phyloP scores from a whole-genome alignment of 2,888 invertebrate genomes.

The Busseola fusca region DNA sequence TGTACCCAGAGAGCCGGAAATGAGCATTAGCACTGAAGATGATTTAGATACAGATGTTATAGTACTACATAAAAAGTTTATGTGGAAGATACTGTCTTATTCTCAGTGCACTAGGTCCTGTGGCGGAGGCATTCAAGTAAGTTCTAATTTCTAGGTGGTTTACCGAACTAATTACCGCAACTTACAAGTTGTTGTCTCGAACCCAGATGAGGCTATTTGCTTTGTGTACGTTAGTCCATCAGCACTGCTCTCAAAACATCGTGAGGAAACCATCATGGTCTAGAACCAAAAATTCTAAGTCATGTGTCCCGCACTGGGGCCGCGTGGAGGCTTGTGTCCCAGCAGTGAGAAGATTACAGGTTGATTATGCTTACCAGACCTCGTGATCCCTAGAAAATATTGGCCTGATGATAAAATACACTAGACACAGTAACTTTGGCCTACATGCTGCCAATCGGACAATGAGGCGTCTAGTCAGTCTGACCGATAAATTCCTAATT shows the following conservation, averaged over 20 bases:
- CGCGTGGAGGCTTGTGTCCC: background rate
- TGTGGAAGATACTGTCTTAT: constrained; percentile 94
- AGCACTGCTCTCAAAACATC: background rate
- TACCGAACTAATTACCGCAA: background rate
- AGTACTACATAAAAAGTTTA: constrained; percentile 86
- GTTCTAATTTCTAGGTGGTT: background rate
- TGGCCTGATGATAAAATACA: constrained; percentile 25
- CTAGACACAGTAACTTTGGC: constrained; percentile 58
- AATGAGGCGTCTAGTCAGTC: constrained; percentile 56
- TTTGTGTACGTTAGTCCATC: background rate
- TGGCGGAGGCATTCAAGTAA: constrained; percentile 93
- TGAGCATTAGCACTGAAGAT: constrained; percentile 67
- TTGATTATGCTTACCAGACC: background rate
- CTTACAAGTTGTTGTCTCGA: background rate
- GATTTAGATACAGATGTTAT: constrained; percentile 76
- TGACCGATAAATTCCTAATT: constrained; percentile 60
- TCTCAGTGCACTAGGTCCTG: constrained; percentile 94
- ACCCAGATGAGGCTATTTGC: background rate
- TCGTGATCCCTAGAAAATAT: constrained; percentile 12
- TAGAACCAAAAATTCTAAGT: background rate
- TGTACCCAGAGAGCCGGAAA: constrained; percentile 68
- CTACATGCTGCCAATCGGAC: constrained; percentile 54
- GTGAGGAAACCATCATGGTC: background rate
- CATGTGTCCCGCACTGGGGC: background rate
- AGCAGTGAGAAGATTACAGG: background rate